Conservation (phyloP, 2,888 invertebrate genomes). For the Drosophila testacea region DNA sequence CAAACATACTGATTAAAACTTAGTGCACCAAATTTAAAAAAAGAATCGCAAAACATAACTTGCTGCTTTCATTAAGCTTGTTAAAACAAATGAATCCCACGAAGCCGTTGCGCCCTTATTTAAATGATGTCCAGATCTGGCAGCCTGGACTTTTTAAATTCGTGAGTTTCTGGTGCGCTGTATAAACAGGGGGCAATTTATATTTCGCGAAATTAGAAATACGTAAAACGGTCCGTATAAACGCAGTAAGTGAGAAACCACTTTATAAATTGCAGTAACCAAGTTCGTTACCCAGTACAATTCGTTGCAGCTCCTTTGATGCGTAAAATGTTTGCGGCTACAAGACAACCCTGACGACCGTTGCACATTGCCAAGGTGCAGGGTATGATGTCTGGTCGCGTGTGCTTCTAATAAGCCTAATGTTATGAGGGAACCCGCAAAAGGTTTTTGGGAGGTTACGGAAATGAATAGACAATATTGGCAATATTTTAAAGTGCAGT, state of each 20-base stretch:
- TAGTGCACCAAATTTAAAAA: too few relatives aligned
- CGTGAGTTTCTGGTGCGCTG: too few relatives aligned
- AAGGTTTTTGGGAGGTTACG: conserved; percentile 46
- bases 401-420: conserved; percentile 78
- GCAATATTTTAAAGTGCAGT: conserved; percentile 79
- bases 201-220: too few relatives aligned
- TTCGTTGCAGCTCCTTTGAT: conserved; percentile 68
- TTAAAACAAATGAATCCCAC: too few relatives aligned
- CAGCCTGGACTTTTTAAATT: too few relatives aligned
- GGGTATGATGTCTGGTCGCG: conserved; percentile 53
- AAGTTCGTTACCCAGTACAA: conserved; percentile 33
- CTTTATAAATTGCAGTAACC: conserved; percentile 8
- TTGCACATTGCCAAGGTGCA: conserved; percentile 61
- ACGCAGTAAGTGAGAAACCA: neutral
- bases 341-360: conserved; percentile 70
- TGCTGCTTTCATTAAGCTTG: too few relatives aligned
- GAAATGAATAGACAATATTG: conserved; percentile 73
- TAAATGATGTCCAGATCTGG: too few relatives aligned
- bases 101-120: too few relatives aligned
- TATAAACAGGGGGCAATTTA: too few relatives aligned
- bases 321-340: conserved; percentile 74
- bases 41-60: too few relatives aligned
- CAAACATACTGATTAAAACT: too few relatives aligned
- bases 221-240: too few relatives aligned
- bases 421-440: conserved; percentile 49